phyloP scores from a whole-genome alignment of 2,888 invertebrate species.

The Cinara cedri region DNA sequence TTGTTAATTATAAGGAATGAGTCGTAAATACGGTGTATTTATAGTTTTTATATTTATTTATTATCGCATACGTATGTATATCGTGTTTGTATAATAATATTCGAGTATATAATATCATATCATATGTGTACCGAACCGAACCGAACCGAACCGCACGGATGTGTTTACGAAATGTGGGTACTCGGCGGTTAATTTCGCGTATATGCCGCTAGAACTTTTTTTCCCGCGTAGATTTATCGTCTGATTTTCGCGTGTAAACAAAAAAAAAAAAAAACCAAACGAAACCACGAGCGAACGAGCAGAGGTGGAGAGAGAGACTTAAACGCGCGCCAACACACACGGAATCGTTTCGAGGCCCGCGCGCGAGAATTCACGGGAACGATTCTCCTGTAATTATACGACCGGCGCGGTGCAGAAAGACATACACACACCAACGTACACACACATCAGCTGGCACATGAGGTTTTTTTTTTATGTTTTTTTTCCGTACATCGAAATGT shows the following conservation, averaged over 20 bases:
- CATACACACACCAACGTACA: background rate
- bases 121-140: background rate
- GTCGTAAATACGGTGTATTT: conserved; percentile 11
- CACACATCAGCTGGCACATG: conserved; percentile 1
- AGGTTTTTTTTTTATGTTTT: background rate
- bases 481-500: background rate
- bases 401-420: background rate
- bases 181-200: too few relatives aligned
- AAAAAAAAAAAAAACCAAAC: conserved; percentile 10
- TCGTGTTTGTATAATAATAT: background rate
- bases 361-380: conserved; percentile 43
- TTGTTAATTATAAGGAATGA: conserved; percentile 55
- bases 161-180: too few relatives aligned
- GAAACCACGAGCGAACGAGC: background rate
- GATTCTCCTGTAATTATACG: conserved; percentile 25
- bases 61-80: conserved; percentile 14
- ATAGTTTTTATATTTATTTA: conserved; percentile 38
- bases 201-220: conserved; percentile 10
- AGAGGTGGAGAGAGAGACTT: conserved; percentile 41
- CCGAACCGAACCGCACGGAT: conserved; percentile 15
- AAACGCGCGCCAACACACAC: conserved; percentile 1
- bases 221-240: conserved; percentile 47
- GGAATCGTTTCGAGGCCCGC: background rate
- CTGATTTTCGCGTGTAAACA: conserved; percentile 25
- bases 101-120: background rate